A percentile compares a stretch with the other conserved stretches of the same genome.
These are phyloP conservation scores for Zootoca vivipara DNA, from an alignment of 2,113 vertebrate species.

Conservation along the genomic window DNA sequence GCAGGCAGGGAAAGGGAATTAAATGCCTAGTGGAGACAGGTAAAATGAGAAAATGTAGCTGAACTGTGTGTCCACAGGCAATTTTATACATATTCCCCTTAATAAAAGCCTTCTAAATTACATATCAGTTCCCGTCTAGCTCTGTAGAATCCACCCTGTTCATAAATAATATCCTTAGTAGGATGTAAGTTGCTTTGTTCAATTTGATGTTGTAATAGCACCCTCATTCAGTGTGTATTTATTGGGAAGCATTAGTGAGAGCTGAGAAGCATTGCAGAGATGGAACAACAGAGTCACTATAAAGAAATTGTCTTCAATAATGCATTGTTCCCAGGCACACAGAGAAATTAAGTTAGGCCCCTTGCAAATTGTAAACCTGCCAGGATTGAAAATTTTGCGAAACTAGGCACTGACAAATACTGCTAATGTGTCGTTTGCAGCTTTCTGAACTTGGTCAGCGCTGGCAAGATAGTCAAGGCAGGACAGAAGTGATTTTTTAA, in stretches of 20 bases:
- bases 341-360: slow-evolving; percentile 44
- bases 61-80: slow-evolving; percentile 35
- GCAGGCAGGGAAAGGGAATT: neutral
- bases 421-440: slow-evolving; percentile 53
- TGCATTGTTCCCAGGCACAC: slow-evolving; percentile 32
- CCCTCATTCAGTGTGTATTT: slow-evolving; percentile 33
- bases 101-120: slow-evolving; percentile 14
- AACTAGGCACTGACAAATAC: slow-evolving; percentile 49
- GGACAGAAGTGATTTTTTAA: neutral
- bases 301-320: slow-evolving; percentile 48
- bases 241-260: slow-evolving; percentile 31
- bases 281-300: slow-evolving; percentile 57
- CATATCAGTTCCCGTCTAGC: neutral
- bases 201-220: slow-evolving; percentile 27
- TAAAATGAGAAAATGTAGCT: slow-evolving; percentile 46
- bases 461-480: neutral
- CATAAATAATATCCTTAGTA: slow-evolving; percentile 28
- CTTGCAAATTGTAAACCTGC: slow-evolving; percentile 57
- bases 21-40: neutral
- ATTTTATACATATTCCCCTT: slow-evolving; percentile 19
- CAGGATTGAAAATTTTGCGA: slow-evolving; percentile 48
- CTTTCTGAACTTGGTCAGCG: neutral
- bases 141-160: slow-evolving; percentile 38
- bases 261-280: slow-evolving; percentile 50
- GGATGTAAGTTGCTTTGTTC: slow-evolving; percentile 34